Conservation (phyloP, 2,797 vertebrate species). For the Delichon dasypus region DNA sequence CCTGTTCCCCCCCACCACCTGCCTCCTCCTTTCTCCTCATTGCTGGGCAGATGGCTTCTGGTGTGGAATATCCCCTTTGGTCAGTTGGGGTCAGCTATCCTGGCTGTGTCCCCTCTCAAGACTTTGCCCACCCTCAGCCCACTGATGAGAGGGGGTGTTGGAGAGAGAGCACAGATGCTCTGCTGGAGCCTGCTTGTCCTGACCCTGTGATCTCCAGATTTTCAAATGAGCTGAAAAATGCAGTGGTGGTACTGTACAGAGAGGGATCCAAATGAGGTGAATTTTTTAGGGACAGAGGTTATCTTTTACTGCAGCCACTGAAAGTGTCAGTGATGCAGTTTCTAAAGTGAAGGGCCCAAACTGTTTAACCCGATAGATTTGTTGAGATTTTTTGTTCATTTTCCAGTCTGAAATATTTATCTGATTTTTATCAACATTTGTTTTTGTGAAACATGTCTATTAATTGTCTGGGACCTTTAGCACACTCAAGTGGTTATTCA, state of each 20-base stretch:
- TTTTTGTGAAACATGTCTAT: not conserved
- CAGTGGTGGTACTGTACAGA: not conserved
- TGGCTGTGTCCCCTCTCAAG: not conserved
- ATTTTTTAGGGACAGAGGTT: not conserved
- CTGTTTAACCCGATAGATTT: not conserved
- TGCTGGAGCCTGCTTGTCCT: not conserved
- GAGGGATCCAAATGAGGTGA: not conserved
- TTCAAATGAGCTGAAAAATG: not conserved
- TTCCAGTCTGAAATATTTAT: not conserved
- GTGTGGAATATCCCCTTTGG: not conserved
- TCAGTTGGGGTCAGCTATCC: not conserved
- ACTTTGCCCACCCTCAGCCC: not conserved
- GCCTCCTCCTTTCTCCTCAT: not conserved
- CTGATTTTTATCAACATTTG: not conserved
- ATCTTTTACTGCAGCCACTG: not conserved
- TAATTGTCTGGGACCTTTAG: not conserved
- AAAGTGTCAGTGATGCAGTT: not conserved
- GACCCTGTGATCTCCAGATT: not conserved
- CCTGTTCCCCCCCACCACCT: not conserved
- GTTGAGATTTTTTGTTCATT: not conserved
- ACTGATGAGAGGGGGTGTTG: rapidly evolving
- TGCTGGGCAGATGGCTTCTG: not conserved
- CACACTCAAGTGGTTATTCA: not conserved
- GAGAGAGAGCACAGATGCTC: not conserved
- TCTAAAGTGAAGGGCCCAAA: not conserved